A percentile compares a stretch with the other conserved stretches of the same genome.
Conservation (phyloP, 2,888 invertebrate genomes). For the Eurytoma adleriae region DNA sequence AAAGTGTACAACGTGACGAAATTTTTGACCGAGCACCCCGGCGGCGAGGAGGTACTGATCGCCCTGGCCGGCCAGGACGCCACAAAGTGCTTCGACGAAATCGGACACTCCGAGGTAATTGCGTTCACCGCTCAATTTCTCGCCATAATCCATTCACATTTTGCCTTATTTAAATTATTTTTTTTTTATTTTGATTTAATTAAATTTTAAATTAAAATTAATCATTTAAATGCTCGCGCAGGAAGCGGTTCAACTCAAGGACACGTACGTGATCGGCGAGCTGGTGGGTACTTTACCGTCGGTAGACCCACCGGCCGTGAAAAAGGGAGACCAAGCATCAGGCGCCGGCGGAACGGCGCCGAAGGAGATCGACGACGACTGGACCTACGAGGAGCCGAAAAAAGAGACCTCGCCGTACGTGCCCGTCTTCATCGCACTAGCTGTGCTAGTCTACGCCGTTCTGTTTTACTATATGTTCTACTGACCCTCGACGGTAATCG, state of each 20-base stretch:
- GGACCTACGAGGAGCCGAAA: conserved; percentile 63
- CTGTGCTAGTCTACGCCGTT: conserved; percentile 62
- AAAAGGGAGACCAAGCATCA: no score
- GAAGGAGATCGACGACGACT: conserved; percentile 64
- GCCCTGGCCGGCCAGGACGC: conserved; percentile 79
- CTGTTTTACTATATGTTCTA: conserved; percentile 62
- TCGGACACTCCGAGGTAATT: conserved; percentile 78
- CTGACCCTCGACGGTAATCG: not conserved
- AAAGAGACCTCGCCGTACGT: conserved; percentile 57
- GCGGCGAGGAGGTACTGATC: conserved; percentile 80
- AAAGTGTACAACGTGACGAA: conserved; percentile 80
- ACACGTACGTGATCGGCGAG: conserved; percentile 80
- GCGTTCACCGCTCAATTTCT: no score
- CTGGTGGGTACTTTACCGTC: conserved; percentile 62
- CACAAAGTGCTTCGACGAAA: conserved; percentile 82
- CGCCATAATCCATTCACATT: no score
- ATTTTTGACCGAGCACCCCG: conserved; percentile 80
- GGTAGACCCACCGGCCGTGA: not conserved
- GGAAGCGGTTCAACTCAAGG: conserved; percentile 81
- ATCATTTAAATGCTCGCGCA: conserved; percentile 51
- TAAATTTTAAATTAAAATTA: no score
- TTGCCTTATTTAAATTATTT: no score
- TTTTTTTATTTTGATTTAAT: no score
- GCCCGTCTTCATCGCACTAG: conserved; percentile 57
- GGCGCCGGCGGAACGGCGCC: conserved; percentile 26